These are phyloP conservation scores for Karalla daura DNA, from an alignment of 2,797 vertebrate genomes.

Conservation along the genomic window DNA sequence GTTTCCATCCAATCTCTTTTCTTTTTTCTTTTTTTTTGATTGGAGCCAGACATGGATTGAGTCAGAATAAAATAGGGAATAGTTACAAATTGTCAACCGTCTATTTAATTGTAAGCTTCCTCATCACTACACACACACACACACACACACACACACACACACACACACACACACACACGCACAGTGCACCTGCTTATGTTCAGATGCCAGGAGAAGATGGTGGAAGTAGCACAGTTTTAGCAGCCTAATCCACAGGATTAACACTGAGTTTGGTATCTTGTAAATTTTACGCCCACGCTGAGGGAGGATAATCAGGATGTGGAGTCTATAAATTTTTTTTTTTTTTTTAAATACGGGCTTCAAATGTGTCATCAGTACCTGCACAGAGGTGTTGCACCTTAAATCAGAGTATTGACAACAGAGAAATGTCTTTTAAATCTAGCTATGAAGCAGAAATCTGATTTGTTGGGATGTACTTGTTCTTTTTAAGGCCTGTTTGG, in stretches of 20 bases:
- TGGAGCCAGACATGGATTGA: background rate
- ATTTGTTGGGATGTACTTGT: too few species aligned
- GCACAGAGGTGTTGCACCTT: background rate
- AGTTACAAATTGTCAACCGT: background rate
- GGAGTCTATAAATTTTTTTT: background rate
- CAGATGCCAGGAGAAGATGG: constrained; percentile 1
- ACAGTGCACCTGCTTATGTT: constrained; percentile 53
- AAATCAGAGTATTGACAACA: background rate
- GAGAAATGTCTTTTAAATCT: background rate
- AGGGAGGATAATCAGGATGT: background rate
- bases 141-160: too few species aligned
- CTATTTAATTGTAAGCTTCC: too few species aligned
- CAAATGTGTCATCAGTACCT: too few species aligned
- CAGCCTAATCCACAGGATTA: constrained; percentile 28
- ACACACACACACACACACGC: too few species aligned
- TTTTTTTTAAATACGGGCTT: background rate
- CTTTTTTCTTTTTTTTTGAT: too few species aligned
- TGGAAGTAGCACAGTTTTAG: background rate
- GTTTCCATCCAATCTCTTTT: background rate
- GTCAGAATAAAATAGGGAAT: background rate
- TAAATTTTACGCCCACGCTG: background rate
- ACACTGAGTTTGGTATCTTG: constrained; percentile 1
- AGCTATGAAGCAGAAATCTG: too few species aligned
- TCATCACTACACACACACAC: too few species aligned
- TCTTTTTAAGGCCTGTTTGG: background rate